phyloP scores from a whole-genome alignment of 2,888 invertebrate species.

The Tipula helvola region DNA sequence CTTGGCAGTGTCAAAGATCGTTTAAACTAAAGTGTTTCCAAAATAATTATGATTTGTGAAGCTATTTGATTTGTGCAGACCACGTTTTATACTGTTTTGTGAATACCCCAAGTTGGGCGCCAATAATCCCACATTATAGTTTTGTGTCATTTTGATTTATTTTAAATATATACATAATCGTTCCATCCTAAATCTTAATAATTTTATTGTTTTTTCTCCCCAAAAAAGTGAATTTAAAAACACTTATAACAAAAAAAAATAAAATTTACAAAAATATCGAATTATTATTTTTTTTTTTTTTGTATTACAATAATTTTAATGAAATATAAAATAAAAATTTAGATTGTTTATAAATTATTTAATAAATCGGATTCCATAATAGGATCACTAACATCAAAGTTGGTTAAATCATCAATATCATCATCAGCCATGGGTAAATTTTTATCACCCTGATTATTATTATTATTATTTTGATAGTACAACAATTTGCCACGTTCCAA shows the following conservation, averaged over 20 bases:
- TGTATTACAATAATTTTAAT: neutral
- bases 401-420: constrained; percentile 18
- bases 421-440: constrained; percentile 15
- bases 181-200: no score
- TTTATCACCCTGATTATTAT: constrained; percentile 10
- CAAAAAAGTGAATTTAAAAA: neutral
- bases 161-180: neutral
- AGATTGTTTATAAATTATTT: constrained; percentile 26
- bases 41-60: neutral
- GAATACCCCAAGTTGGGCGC: neutral
- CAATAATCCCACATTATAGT: neutral
- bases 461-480: constrained; percentile 12
- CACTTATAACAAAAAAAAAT: neutral
- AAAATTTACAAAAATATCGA: neutral
- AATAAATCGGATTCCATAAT: constrained; percentile 32
- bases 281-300: neutral
- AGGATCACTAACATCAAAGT: constrained; percentile 26
- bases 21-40: neutral
- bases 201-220: neutral
- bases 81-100: neutral
- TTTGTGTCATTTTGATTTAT: neutral
- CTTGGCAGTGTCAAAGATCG: neutral
- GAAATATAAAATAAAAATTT: neutral
- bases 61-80: neutral
- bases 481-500: constrained; percentile 31